Conservation (phyloP, 2,888 invertebrate genomes). For the Lasioglossum lativentre region DNA sequence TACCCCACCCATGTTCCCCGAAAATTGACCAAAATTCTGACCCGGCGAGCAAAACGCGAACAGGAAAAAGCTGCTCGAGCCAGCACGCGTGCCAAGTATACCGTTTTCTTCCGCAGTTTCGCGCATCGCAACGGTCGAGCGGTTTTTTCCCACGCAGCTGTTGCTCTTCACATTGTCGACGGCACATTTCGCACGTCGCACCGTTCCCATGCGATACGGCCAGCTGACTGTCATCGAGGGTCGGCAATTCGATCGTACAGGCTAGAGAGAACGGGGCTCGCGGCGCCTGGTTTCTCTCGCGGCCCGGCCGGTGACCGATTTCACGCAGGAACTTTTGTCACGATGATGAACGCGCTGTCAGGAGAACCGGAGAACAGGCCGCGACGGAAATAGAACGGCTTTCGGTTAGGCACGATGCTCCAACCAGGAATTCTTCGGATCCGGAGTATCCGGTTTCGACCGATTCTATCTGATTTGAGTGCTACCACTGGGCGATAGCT, state of each 20-base stretch:
- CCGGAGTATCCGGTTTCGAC: not conserved
- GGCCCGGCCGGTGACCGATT: not conserved
- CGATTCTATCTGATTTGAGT: not conserved
- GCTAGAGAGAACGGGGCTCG: not conserved
- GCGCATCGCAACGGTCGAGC: not conserved
- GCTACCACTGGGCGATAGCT: not conserved
- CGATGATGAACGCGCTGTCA: conserved; percentile 1
- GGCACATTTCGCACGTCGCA: not conserved
- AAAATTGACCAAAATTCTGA: not conserved
- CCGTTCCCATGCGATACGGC: conserved; percentile 7
- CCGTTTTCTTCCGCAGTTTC: conserved; percentile 2
- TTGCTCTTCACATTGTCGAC: conserved; percentile 25
- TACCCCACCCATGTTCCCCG: not conserved
- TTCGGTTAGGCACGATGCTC: not conserved
- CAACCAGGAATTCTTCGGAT: not conserved
- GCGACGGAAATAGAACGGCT: not conserved
- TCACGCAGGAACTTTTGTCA: conserved; percentile 9
- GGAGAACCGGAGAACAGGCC: not conserved
- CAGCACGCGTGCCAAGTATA: not conserved
- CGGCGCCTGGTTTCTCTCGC: not conserved
- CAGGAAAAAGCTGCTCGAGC: not conserved
- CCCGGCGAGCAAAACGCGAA: not conserved
- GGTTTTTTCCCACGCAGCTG: conserved; percentile 31
- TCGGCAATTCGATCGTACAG: not conserved
- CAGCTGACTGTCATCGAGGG: not conserved